A percentile compares a stretch with the other conserved stretches of the same genome.
These are phyloP conservation scores for Clarias pachynema DNA, from an alignment of 2,797 vertebrate genomes.

Conservation along the genomic window DNA sequence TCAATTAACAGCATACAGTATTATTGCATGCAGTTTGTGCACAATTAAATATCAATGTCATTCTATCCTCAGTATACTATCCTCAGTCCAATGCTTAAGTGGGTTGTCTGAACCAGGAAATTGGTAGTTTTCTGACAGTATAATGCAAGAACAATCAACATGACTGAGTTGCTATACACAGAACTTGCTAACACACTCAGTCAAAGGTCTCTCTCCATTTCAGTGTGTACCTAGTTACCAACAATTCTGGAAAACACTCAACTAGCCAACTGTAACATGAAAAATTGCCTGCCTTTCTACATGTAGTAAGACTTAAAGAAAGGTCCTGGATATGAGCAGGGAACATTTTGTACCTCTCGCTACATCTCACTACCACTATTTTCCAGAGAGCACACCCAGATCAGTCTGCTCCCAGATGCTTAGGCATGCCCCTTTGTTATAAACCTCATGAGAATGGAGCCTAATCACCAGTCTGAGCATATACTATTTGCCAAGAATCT, in stretches of 20 bases:
- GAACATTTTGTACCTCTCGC: not conserved
- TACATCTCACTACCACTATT: not conserved
- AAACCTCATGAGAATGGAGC: not conserved
- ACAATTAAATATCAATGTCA: slow-evolving; percentile 3
- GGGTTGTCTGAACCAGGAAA: not conserved
- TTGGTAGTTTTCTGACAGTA: not conserved
- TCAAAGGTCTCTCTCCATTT: not conserved
- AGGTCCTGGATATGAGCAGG: not conserved
- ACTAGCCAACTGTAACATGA: not conserved
- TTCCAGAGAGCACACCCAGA: not conserved
- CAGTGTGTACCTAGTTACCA: not conserved
- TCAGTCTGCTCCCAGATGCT: not conserved
- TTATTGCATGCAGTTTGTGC: not conserved
- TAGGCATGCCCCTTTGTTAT: not conserved
- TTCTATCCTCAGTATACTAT: not conserved
- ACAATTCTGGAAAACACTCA: not conserved
- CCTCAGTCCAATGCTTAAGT: not conserved
- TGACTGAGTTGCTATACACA: not conserved
- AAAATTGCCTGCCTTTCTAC: not conserved
- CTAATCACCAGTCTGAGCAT: not conserved
- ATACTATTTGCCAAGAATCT: not conserved
- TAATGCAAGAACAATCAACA: not conserved
- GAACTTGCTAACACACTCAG: not conserved
- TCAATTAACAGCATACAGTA: not conserved
- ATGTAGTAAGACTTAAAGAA: not conserved